Evolutionary conservation across 2,888 invertebrate species (phyloP).

Genomic region (Tolmerus cingulatus): DNA sequence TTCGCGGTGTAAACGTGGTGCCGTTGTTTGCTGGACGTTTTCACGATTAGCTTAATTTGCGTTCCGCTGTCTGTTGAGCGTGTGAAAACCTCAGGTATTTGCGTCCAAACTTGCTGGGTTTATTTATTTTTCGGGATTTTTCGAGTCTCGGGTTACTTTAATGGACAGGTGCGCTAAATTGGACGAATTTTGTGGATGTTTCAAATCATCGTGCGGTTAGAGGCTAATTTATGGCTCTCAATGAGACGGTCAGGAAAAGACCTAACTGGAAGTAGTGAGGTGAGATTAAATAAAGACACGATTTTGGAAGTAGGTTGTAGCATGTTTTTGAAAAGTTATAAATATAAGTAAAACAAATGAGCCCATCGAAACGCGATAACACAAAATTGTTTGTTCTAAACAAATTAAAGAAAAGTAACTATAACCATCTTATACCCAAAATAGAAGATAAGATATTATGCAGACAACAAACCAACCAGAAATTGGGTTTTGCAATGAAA

Average conservation of each 20-base stretch:
- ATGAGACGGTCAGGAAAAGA: background rate
- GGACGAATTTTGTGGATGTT: slow-evolving; percentile 6
- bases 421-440: background rate
- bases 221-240: background rate
- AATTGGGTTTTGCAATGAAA: too few species aligned
- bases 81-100: background rate
- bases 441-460: too few species aligned
- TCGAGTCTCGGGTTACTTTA: background rate
- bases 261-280: background rate
- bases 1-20: background rate
- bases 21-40: background rate
- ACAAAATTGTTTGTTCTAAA: background rate
- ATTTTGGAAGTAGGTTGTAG: slow-evolving; percentile 11
- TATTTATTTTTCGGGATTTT: background rate
- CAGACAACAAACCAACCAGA: too few species aligned
- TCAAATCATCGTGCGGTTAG: background rate
- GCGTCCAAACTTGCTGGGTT: background rate
- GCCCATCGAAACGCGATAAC: background rate
- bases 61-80: background rate
- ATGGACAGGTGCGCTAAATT: slow-evolving; percentile 11
- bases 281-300: background rate
- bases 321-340: background rate
- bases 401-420: background rate
- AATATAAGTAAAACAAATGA: background rate
- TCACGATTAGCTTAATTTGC: background rate